phyloP scores from a whole-genome alignment of 2,888 invertebrate genomes.

The Chaetogeoica ovagalla region DNA sequence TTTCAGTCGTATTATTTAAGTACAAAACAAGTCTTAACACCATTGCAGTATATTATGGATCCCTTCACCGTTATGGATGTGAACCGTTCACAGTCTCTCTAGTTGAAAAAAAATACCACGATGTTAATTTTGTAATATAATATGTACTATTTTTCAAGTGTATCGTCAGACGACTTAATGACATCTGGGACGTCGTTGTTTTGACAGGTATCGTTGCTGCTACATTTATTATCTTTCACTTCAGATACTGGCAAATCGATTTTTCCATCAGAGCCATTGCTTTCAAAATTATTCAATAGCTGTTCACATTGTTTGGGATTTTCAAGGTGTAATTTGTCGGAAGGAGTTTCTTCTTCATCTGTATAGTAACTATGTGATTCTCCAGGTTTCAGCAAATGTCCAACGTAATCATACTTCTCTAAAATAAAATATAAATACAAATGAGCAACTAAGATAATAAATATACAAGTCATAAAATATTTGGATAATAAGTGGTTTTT shows the following conservation, averaged over 20 bases:
- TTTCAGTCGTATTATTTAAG: slow-evolving; percentile 49
- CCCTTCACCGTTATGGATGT: slow-evolving; percentile 44
- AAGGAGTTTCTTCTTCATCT: slow-evolving; percentile 76
- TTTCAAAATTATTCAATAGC: slow-evolving; percentile 60
- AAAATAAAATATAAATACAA: slow-evolving; percentile 59
- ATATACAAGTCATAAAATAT: not conserved
- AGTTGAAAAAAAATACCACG: slow-evolving; percentile 25
- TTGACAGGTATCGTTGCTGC: not conserved
- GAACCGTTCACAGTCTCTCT: slow-evolving; percentile 20
- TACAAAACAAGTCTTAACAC: slow-evolving; percentile 45
- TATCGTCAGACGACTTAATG: slow-evolving; percentile 10
- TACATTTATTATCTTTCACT: not conserved
- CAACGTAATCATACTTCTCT: slow-evolving; percentile 94
- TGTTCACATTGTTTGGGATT: slow-evolving; percentile 58
- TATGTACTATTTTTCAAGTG: slow-evolving; percentile 33
- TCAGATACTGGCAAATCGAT: not conserved
- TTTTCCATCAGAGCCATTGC: not conserved
- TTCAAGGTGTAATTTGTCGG: slow-evolving; percentile 57
- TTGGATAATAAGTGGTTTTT: too few relatives aligned
- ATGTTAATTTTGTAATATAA: slow-evolving; percentile 10
- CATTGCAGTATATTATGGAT: slow-evolving; percentile 36
- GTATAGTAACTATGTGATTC: slow-evolving; percentile 89
- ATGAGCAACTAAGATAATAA: not conserved
- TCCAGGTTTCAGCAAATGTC: slow-evolving; percentile 85
- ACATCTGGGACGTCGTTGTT: not conserved